Base-by-base conservation (phyloP, 64 coral and sea anemone genomes). In the Stichodactyla mertensii region DNA sequence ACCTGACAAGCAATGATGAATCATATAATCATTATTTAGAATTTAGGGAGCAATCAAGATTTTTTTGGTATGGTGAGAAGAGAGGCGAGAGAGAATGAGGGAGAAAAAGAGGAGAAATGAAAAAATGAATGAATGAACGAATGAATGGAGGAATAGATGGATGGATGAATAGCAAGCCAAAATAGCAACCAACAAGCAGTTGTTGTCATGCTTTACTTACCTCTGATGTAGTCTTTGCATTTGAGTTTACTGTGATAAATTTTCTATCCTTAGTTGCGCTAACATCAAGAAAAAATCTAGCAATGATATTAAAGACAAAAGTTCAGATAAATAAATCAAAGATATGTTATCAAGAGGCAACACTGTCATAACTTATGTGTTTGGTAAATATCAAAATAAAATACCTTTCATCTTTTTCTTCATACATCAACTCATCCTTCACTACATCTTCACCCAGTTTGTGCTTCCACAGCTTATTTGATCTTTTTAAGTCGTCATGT, bases 201-300 rank as follows among this genome's bases (percentile, higher is more conserved):
- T 15, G 13, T 15, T 51, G 0, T 19, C 24, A 11, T 22, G 7
- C 7, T 59, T 52, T 16, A 55, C 89, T 54, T 69, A 98, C 95
- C 81, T 99, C 97, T 19, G 97, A 99, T 16, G 97, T 95, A 15
- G 97, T 87, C 71, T 92, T 99, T 45, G 97, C 94, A 83, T 94
- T 99, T 56, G 87, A 95, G 55, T 99, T 99, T 18, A 99, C 89
- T n/a, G 97, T 95, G 16, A 99, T 92, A 59, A 86, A 99, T 9
- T 67, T 87, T 70, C 91, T 78, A 57, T 99, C 97, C 90, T 99
- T 99, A 2, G 97, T 95, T 52, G 89, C 86, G 77, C 93, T 95
- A 15, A 98, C 90, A 84, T 98, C 96, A 81, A 98, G 78, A 61
- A 91, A 85, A 80, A 87, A 98, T 54, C 96, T 98, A 19, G 7